Conservation (phyloP, 2,113 vertebrate genomes). For the Chlamydotis undulata region DNA sequence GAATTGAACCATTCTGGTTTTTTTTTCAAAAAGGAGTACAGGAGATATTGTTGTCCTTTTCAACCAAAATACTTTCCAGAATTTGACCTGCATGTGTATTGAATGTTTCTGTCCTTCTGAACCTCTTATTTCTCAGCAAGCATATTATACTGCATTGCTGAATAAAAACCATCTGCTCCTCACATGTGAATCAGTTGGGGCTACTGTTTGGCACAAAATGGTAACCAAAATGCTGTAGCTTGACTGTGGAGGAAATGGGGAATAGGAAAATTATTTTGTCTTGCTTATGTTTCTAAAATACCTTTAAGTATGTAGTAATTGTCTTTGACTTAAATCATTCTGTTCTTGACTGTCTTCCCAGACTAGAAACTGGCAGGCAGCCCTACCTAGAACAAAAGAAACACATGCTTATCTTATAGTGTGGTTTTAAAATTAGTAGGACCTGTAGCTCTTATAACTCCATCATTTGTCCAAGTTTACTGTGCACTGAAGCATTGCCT, state of each 20-base stretch:
- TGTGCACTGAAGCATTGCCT: rapidly evolving
- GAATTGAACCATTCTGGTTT: neutral
- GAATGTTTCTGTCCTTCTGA: neutral
- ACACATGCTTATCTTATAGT: neutral
- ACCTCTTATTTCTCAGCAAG: neutral
- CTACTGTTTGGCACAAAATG: neutral
- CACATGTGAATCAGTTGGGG: constrained; percentile 19
- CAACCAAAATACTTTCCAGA: neutral
- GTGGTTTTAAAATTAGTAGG: neutral
- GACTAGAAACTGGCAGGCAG: neutral
- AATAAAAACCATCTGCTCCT: neutral
- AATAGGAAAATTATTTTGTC: neutral
- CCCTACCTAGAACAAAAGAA: neutral
- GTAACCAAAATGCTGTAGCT: neutral
- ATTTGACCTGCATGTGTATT: neutral
- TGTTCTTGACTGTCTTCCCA: constrained; percentile 35
- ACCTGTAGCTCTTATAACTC: neutral
- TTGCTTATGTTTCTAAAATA: neutral
- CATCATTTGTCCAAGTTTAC: neutral
- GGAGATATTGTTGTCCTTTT: neutral
- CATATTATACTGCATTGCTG: neutral
- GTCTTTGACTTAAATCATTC: constrained; percentile 12
- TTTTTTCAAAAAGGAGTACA: neutral
- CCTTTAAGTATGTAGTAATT: constrained; percentile 32
- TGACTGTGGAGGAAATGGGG: neutral